Evolutionary conservation across 2,113 vertebrate species (phyloP), one percentile per base, ranked within the genome.

Genomic region (Hiodon alosoides): DNA sequence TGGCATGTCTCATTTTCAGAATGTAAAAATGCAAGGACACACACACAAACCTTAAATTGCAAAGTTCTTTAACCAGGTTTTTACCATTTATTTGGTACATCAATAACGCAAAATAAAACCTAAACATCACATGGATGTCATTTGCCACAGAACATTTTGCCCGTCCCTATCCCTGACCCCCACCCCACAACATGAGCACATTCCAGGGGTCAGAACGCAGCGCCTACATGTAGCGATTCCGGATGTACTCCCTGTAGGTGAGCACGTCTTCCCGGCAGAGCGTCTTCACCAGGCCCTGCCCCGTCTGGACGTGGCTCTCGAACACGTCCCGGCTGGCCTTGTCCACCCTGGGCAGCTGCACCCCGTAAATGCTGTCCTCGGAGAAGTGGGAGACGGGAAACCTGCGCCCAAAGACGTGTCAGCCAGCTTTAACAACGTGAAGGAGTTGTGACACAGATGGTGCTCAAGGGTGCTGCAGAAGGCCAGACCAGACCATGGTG

Each of bases 191-290:
- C 1, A 5, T 14, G 9, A 10, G 3, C 3, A 16, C 14, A 3
- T 16, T 17, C 2, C 53, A 46, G 2, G 1, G 0, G 11, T 55
- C 14, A n/a, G 16, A 9, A 5, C 55, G 8, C 69, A 8, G 9
- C 17, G 7, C n/a, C 89, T 84, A 97, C 90, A 98, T 89, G 83
- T 94, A 99, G 85, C 96, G 89, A 87, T 97, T 98, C 81, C 90
- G 89, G 84, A 97, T 90, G 79, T 96, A 98, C 75, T 98, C 96
- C 71, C 96, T 89, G 87, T 97, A 98, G 85, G 94, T 89, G 67
- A 94, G 73, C 60, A 92, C 82, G 77, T 97, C 95, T 2, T 95
- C 95, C 78, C 91, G 90, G 77, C 92, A 90, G 16, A 93, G 85
- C 0, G 87, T 80, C 81, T 93, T 93, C 86, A 94, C 90, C 80